Conservation (phyloP, 2,113 vertebrate genomes). For the Corythaixoides concolor region DNA sequence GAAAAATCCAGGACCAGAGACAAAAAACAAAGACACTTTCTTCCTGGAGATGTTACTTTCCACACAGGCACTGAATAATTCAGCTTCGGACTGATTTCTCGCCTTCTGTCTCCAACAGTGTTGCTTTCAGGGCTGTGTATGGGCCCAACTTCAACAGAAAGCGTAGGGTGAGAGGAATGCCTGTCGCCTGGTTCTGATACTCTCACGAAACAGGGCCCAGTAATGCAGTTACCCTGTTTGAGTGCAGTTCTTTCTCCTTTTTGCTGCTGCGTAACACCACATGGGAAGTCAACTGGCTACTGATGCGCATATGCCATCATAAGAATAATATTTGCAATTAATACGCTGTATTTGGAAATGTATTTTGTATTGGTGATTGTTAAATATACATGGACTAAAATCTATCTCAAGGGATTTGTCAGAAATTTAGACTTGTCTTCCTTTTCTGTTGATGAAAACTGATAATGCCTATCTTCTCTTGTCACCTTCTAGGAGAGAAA, state of each 20-base stretch:
- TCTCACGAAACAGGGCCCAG: neutral
- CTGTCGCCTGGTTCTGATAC: neutral
- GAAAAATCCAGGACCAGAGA: neutral
- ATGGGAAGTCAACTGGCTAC: neutral
- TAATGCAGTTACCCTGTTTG: neutral
- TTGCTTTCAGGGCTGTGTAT: neutral
- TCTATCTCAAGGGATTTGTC: neutral
- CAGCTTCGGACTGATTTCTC: neutral
- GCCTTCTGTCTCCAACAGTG: neutral
- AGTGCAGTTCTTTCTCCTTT: neutral
- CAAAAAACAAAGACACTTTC: neutral
- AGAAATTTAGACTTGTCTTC: neutral
- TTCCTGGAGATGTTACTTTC: neutral
- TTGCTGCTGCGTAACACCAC: neutral
- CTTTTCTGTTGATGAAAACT: neutral
- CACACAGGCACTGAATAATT: neutral
- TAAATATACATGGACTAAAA: neutral
- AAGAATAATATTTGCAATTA: neutral
- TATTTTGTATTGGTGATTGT: neutral
- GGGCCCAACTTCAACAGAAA: neutral
- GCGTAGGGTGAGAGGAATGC: neutral
- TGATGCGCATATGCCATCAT: neutral
- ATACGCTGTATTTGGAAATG: neutral
- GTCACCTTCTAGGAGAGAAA: constrained; percentile 86
- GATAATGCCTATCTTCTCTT: neutral